Percentiles rank a stretch among this genome's conserved stretches.
Conservation (phyloP, 2,113 vertebrate genomes). For the Phasianus colchicus region DNA sequence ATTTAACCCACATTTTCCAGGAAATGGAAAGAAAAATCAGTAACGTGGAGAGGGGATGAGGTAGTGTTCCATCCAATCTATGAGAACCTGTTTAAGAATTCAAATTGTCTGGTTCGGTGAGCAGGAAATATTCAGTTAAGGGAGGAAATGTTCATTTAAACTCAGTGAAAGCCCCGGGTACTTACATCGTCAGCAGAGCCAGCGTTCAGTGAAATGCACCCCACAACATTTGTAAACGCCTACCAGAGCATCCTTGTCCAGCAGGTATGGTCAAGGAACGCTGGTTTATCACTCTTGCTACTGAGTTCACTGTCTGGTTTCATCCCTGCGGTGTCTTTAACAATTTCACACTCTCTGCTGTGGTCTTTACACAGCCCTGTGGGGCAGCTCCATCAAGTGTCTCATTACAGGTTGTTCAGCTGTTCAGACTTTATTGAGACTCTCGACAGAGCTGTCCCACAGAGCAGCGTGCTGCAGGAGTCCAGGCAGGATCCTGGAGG, state of each 20-base stretch:
- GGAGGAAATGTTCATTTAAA: neutral
- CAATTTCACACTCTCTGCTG: slow-evolving; percentile 42
- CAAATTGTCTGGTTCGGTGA: neutral
- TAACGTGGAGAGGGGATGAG: neutral
- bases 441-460: slow-evolving; percentile 16
- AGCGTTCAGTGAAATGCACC: neutral
- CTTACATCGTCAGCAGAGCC: neutral
- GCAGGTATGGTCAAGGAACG: neutral
- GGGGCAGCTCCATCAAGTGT: slow-evolving; percentile 41
- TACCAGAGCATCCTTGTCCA: neutral
- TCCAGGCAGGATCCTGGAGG: neutral
- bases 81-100: neutral
- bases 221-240: neutral
- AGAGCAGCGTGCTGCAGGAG: neutral
- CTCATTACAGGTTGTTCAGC: slow-evolving; percentile 19
- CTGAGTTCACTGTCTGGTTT: slow-evolving; percentile 44
- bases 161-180: neutral
- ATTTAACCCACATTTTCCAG: neutral
- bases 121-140: neutral
- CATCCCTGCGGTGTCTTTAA: slow-evolving; percentile 34
- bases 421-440: slow-evolving; percentile 36
- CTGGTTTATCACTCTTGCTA: slow-evolving; percentile 7
- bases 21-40: neutral
- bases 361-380: slow-evolving; percentile 53
- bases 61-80: neutral